Conservation (phyloP, 2,113 vertebrate species). For the Erinaceus europaeus region DNA sequence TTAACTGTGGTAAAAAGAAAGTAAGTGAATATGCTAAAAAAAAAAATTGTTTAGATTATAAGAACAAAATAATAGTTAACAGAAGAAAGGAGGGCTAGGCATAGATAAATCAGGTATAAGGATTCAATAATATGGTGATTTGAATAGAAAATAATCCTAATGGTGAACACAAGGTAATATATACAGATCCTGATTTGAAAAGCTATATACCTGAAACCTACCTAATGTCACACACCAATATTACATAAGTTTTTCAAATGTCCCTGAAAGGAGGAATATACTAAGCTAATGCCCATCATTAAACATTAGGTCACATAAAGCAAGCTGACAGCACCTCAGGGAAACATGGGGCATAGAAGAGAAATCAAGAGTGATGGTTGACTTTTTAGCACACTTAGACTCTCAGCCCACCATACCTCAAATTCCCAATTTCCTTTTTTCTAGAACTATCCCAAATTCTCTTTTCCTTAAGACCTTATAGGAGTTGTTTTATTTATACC, state of each 20-base stretch:
- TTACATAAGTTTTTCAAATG: background rate
- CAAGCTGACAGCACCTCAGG: background rate
- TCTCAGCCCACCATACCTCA: background rate
- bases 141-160: background rate
- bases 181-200: background rate
- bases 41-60: no score
- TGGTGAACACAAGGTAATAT: background rate
- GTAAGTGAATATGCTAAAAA: no score
- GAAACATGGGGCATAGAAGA: background rate
- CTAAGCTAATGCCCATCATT: background rate
- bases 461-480: background rate
- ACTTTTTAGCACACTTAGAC: background rate
- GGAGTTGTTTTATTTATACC: background rate
- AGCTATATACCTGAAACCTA: background rate
- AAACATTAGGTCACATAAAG: background rate
- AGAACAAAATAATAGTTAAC: no score
- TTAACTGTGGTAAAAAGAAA: no score
- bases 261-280: no score
- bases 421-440: background rate
- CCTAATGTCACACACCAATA: background rate
- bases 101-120: background rate
- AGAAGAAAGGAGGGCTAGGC: no score
- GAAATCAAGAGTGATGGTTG: rapidly evolving
- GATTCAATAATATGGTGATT: background rate
- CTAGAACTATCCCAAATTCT: no score